phyloP scores from a whole-genome alignment of 2,113 vertebrate species.

The Lepus timidus region DNA sequence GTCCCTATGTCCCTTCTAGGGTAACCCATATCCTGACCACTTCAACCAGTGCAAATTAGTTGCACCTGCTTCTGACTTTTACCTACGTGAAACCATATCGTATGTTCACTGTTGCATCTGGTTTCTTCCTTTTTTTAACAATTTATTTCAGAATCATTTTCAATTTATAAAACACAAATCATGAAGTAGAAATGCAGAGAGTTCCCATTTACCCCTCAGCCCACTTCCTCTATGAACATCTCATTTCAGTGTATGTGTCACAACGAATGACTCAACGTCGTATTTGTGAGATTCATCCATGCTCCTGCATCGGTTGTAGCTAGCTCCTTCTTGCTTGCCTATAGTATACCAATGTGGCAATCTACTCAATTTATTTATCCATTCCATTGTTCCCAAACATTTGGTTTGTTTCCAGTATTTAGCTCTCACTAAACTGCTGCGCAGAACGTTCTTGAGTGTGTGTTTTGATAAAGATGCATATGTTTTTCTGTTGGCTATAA shows the following conservation, averaged over 20 bases:
- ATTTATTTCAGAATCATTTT: too few relatives aligned
- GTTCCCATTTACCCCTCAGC: too few relatives aligned
- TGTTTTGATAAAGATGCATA: background rate
- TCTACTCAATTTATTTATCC: background rate
- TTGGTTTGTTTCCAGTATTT: background rate
- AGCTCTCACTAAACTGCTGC: conserved; percentile 17
- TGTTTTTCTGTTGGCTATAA: background rate
- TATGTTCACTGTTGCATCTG: background rate
- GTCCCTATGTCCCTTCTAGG: background rate
- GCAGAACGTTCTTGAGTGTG: background rate
- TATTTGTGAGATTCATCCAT: background rate
- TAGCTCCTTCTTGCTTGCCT: background rate
- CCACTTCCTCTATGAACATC: too few relatives aligned
- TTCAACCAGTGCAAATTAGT: background rate
- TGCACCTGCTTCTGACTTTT: background rate
- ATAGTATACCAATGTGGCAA: background rate
- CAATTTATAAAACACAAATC: too few relatives aligned
- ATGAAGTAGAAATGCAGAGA: too few relatives aligned
- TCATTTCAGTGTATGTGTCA: too few relatives aligned
- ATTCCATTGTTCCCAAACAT: background rate
- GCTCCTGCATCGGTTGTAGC: background rate
- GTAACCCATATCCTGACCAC: background rate
- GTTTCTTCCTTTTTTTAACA: background rate
- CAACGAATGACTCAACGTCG: background rate
- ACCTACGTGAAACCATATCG: background rate